A percentile compares a stretch with the other conserved stretches of the same genome.
These are phyloP conservation scores for Chelonus insularis DNA, from an alignment of 1,140 invertebrate genomes.

Conservation along the genomic window DNA sequence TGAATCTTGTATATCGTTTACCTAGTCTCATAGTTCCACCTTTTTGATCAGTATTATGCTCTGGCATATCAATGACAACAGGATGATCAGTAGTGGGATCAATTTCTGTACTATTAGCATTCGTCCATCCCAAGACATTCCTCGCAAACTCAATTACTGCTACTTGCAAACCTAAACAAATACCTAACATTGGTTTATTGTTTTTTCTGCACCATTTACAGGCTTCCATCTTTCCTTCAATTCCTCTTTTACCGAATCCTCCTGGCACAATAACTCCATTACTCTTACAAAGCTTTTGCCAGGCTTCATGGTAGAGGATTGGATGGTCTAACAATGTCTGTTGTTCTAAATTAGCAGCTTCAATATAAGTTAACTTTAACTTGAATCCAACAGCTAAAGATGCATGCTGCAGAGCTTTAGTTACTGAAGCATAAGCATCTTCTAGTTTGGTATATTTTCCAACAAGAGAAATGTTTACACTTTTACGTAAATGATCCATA, in stretches of 20 bases:
- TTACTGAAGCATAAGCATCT: slow-evolving; percentile 96
- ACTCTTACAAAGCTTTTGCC: slow-evolving; percentile 86
- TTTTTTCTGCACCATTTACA: slow-evolving; percentile 91
- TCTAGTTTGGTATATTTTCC: slow-evolving; percentile 97
- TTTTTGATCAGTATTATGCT: slow-evolving; percentile 90
- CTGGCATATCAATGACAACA: slow-evolving; percentile 98
- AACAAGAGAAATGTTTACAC: slow-evolving; percentile 93
- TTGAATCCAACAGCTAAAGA: slow-evolving; percentile 82
- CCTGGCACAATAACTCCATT: slow-evolving; percentile 96
- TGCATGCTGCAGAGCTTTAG: slow-evolving; percentile 93
- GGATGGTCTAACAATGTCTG: slow-evolving; percentile 73
- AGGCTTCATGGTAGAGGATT: slow-evolving; percentile 89
- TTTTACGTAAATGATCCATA: slow-evolving; percentile 76
- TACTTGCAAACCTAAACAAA: slow-evolving; percentile 96
- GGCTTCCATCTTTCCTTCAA: slow-evolving; percentile 95
- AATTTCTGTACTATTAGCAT: slow-evolving; percentile 89
- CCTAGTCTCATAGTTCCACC: slow-evolving; percentile 99
- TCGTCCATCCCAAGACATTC: slow-evolving; percentile 77
- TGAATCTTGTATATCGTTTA: slow-evolving; percentile 84
- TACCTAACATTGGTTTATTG: slow-evolving; percentile 89
- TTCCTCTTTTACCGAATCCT: slow-evolving; percentile 94
- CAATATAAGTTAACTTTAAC: slow-evolving; percentile 85
- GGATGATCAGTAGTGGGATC: slow-evolving; percentile 72
- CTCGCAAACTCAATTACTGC: slow-evolving; percentile 96
- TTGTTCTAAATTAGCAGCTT: slow-evolving; percentile 86